A percentile compares a stretch with the other conserved stretches of the same genome.
Evolutionary conservation across 2,113 vertebrate species (phyloP).

Genomic region (Alosa alosa): DNA sequence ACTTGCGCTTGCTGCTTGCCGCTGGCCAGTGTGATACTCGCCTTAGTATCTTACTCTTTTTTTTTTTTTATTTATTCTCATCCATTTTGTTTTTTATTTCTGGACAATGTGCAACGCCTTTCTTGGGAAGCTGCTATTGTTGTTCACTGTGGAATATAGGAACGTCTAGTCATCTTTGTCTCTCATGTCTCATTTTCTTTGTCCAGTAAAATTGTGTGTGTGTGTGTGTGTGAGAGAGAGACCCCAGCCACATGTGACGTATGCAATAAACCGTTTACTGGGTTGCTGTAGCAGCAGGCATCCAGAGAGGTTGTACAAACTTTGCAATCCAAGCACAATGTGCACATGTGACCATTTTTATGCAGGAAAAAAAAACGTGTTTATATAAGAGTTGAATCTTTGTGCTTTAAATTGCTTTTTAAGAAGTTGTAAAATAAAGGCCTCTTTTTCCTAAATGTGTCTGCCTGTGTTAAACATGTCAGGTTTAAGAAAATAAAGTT

Average conservation of each 20-base stretch:
- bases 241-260: conserved; percentile 78
- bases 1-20: too few species aligned
- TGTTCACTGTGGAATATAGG: conserved; percentile 63
- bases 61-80: conserved; percentile 42
- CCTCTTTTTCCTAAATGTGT: conserved; percentile 63
- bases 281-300: conserved; percentile 71
- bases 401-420: conserved; percentile 95
- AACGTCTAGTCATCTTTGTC: conserved; percentile 29
- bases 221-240: conserved; percentile 58
- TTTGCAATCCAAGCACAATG: conserved; percentile 94
- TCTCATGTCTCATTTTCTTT: conserved; percentile 34
- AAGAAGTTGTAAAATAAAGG: conserved; percentile 87
- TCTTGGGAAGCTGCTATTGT: conserved; percentile 77
- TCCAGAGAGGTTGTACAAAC: conserved; percentile 85
- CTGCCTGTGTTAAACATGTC: not conserved
- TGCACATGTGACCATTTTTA: conserved; percentile 91
- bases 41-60: conserved; percentile 24
- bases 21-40: too few species aligned
- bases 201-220: conserved; percentile 57
- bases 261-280: conserved; percentile 98
- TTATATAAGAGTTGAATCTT: conserved; percentile 84
- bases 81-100: conserved; percentile 42
- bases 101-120: conserved; percentile 63
- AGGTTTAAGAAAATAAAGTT: not conserved
- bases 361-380: conserved; percentile 72